These are phyloP conservation scores for Drosophila pallidifrons DNA, from an alignment of 1,140 invertebrate genomes.

Conservation along the genomic window DNA sequence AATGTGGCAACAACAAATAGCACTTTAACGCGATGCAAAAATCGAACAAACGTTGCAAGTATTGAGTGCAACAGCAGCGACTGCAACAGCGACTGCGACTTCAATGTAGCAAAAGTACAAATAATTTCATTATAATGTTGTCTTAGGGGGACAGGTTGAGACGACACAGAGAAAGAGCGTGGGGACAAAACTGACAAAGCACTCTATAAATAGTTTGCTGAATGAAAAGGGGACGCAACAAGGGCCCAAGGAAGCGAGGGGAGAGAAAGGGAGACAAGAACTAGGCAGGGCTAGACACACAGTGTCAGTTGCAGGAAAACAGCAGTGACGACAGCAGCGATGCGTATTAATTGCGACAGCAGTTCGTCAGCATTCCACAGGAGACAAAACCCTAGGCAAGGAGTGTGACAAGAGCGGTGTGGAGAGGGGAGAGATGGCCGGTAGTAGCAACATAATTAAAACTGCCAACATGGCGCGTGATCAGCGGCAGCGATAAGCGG, in stretches of 20 bases:
- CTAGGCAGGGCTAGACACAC: constrained; percentile 29
- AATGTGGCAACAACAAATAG: constrained; percentile 36
- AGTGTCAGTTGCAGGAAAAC: constrained; percentile 68
- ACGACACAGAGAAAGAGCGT: constrained; percentile 45
- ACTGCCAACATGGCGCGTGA: constrained; percentile 79
- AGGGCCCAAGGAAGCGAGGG: background rate
- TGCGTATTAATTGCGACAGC: constrained; percentile 80
- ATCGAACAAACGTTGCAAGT: constrained; percentile 59
- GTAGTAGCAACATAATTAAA: constrained; percentile 77
- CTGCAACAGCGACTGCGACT: constrained; percentile 11
- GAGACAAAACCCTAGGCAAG: constrained; percentile 10
- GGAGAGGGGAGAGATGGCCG: background rate
- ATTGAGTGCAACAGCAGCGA: constrained; percentile 44
- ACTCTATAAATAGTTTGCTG: constrained; percentile 68
- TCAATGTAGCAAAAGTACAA: constrained; percentile 68
- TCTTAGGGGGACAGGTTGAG: constrained; percentile 41
- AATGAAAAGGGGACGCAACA: background rate
- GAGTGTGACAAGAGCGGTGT: no score
- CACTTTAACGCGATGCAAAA: constrained; percentile 43
- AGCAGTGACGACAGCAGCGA: constrained; percentile 61
- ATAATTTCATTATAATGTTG: constrained; percentile 79
- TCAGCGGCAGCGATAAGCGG: constrained; percentile 73
- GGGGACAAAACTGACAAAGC: constrained; percentile 64
- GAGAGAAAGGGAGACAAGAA: background rate
- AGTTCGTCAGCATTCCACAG: constrained; percentile 78